phyloP scores from a whole-genome alignment of 2,113 vertebrate genomes.

The Gavia stellata region DNA sequence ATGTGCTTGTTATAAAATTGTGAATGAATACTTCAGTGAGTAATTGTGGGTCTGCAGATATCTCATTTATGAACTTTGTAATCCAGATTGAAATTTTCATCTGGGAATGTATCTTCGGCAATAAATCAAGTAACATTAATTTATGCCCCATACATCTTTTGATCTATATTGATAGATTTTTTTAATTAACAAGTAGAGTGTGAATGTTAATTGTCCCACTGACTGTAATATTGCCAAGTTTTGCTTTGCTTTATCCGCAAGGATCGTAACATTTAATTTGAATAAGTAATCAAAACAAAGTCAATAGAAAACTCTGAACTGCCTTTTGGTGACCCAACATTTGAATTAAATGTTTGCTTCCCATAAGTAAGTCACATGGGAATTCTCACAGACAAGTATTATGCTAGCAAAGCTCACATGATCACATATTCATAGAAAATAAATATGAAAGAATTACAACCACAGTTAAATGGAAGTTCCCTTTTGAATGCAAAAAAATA shows the following conservation, averaged over 20 bases:
- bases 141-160: not conserved
- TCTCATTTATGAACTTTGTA: not conserved
- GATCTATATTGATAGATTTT: not conserved
- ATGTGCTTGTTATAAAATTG: not conserved
- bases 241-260: not conserved
- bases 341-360: constrained; percentile 19
- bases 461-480: not conserved
- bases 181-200: not conserved
- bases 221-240: not conserved
- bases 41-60: not conserved
- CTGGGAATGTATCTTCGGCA: not conserved
- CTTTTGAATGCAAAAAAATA: constrained; percentile 14
- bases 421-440: not conserved
- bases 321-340: not conserved
- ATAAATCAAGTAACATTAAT: not conserved
- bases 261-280: not conserved
- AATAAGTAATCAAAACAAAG: not conserved
- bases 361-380: not conserved
- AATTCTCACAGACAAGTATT: not conserved
- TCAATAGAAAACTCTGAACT: not conserved
- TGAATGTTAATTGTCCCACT: not conserved
- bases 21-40: not conserved
- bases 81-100: not conserved
- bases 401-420: not conserved
- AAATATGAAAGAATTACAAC: constrained; percentile 22